Evolutionary conservation across 2,797 vertebrate genomes (phyloP), one percentile per base, ranked within the genome.

Genomic region (Remorina albescens): DNA sequence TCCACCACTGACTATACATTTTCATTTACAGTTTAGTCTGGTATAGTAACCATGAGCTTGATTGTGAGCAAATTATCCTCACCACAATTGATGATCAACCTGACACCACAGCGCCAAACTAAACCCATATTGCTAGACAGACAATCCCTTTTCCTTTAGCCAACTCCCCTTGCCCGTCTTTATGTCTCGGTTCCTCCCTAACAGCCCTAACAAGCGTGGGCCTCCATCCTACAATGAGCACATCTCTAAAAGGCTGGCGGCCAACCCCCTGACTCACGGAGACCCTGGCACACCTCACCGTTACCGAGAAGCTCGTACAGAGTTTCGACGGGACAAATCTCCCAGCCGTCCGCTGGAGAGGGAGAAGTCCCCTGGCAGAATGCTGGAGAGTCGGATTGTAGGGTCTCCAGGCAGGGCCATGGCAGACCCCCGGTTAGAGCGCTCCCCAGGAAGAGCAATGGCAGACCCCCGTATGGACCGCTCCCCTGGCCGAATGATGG

Each of bases 161-260:
- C 26, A n/a, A 61, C 63, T 18, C 56, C 51, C 34, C 65, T 10
- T 70, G 37, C 54, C 15, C 21, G 0, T 86, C 64, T 76, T 69
- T 72, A 50, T 65, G 50, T 75, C 70, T 46, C 34, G 42, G 67
- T 74, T 80, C 79, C 72, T 82, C 76, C 73, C 74, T 78, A 74
- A 92, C 88, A 99, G 98, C 88, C 98, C 98, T 0, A 99, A 99
- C 93, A 99, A 99, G 88, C 96, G 98, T 2, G 98, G 98, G 12
- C 98, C 98, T 2, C 98, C 98, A 12, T 95, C 98, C 1, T 99
- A 99, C 93, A 99, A 97, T n/a, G 98, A 99, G 95, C 98, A 99
- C 95, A 99, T 99, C 91, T 98, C 98, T 71, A 99, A 99, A 93
- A 94, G 97, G 0, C 95, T 99, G 86, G 98, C 98, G 0, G 94